Evolutionary conservation across 1,140 invertebrate genomes (phyloP).

Genomic region (Rhopalosiphum maidis): DNA sequence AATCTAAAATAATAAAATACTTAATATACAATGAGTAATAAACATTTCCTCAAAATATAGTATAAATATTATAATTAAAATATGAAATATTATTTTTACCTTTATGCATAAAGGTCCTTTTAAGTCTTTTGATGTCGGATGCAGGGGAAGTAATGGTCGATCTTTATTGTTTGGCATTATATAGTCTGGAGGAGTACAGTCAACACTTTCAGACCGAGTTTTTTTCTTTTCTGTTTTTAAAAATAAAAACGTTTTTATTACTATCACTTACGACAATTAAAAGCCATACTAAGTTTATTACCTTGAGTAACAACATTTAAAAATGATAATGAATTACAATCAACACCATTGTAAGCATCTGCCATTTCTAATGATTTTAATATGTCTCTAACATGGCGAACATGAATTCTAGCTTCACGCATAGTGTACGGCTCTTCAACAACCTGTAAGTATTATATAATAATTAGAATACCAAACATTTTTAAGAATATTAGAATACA

Average conservation of each 20-base stretch:
- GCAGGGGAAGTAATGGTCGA: slow-evolving; percentile 82
- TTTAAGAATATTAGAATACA: neutral
- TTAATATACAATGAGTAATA: neutral
- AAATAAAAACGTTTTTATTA: slow-evolving; percentile 31
- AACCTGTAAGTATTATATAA: slow-evolving; percentile 66
- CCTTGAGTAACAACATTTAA: slow-evolving; percentile 93
- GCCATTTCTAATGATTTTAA: slow-evolving; percentile 91
- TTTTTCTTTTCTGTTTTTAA: slow-evolving; percentile 82
- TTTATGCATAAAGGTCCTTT: slow-evolving; percentile 90
- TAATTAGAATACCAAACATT: neutral
- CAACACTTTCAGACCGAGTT: slow-evolving; percentile 83
- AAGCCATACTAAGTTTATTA: slow-evolving; percentile 72
- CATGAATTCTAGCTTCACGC: slow-evolving; percentile 95
- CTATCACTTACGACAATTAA: neutral
- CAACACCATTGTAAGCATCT: slow-evolving; percentile 94
- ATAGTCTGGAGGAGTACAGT: slow-evolving; percentile 96
- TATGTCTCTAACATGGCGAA: slow-evolving; percentile 94
- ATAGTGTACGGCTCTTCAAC: slow-evolving; percentile 97
- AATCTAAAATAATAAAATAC: neutral
- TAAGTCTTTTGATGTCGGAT: slow-evolving; percentile 86
- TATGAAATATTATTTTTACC: slow-evolving; percentile 64
- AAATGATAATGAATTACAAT: slow-evolving; percentile 95
- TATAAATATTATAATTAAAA: neutral
- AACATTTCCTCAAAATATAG: neutral
- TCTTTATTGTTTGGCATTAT: slow-evolving; percentile 92